A percentile compares a stretch with the other conserved stretches of the same genome.
Conservation (phyloP, 2,113 vertebrate species). For the Corydoras maculifer region DNA sequence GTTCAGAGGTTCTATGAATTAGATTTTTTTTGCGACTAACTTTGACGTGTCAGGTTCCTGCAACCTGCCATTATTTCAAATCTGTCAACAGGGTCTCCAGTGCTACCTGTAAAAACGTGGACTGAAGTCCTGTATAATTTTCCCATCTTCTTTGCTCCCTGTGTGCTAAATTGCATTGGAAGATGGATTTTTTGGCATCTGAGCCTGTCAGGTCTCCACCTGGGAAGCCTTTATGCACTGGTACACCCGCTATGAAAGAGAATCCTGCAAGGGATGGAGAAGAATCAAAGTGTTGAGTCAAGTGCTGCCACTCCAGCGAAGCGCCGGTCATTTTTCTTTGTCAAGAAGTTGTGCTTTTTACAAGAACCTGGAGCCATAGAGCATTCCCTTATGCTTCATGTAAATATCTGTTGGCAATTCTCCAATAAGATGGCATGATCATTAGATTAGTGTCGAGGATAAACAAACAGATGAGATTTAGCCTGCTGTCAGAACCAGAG, state of each 20-base stretch:
- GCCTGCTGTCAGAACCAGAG: slow-evolving; percentile 19
- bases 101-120: slow-evolving; percentile 66
- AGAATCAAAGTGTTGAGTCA: slow-evolving; percentile 61
- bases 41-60: slow-evolving; percentile 61
- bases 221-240: slow-evolving; percentile 61
- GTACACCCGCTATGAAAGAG: slow-evolving; percentile 64
- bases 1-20: slow-evolving; percentile 55
- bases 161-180: slow-evolving; percentile 64
- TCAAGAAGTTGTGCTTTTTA: slow-evolving; percentile 61
- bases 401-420: slow-evolving; percentile 37
- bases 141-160: slow-evolving; percentile 62
- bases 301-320: slow-evolving; percentile 60
- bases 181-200: slow-evolving; percentile 64
- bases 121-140: slow-evolving; percentile 64
- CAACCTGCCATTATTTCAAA: slow-evolving; percentile 67
- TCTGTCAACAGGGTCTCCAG: slow-evolving; percentile 49
- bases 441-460: slow-evolving; percentile 24
- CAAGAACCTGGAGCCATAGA: slow-evolving; percentile 51
- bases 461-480: slow-evolving; percentile 22
- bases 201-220: slow-evolving; percentile 61
- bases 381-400: slow-evolving; percentile 34
- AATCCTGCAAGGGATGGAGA: slow-evolving; percentile 59
- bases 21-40: slow-evolving; percentile 62
- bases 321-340: slow-evolving; percentile 56
- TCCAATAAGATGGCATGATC: slow-evolving; percentile 29